Base-by-base conservation (phyloP, 2,888 invertebrate genomes). In the Ditula angustiorana region DNA sequence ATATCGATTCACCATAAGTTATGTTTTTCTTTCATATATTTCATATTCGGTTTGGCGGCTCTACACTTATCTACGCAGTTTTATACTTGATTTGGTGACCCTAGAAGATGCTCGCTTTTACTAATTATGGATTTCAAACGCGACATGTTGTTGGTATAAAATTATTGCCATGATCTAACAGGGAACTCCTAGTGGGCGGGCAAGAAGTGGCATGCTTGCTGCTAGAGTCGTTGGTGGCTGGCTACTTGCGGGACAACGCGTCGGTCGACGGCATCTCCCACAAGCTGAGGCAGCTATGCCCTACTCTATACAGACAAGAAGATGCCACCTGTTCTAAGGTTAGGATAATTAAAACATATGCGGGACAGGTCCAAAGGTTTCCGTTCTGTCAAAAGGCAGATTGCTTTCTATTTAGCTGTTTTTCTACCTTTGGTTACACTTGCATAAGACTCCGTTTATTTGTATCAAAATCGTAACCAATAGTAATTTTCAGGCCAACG, bases 271-370 rank as follows among this genome's bases (percentile, higher is more conserved):
- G 97, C 0, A 97, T 99, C 68, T 99, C 98, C 67, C 93, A 95
- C 23, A 96, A 96, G 79, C 88, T 99, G 60, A 94, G 99, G 50
- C 96, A 98, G 76, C 94, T 98, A 1, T 99, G 99, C 79, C 99
- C 99, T 0, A 96, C 96, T 73, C 93, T 99, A 24, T 99, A 99
- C 83, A 96, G 97, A 69, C 96, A 96, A 76, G 99, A 99, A 92
- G 99, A 99, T 88, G 99, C 99, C 2, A 97, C 98, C 10, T 98
- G 98, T 76, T 98, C 99, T 1, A 99, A 99, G 93, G 98, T 97
- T 86, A 79, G 72, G 5, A 46, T 23, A 23, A 62, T 46, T 57
- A n/a, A n/a, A n/a, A n/a, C n/a, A n/a, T 44, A 19, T 28, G n/a
- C n/a, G 10, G 10, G 10, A n/a, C 13, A 35, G 13, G 10, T 11